Evolutionary conservation across 2,888 invertebrate genomes (phyloP), one percentile per base, ranked within the genome.

Genomic region (Geotrupes spiniger): DNA sequence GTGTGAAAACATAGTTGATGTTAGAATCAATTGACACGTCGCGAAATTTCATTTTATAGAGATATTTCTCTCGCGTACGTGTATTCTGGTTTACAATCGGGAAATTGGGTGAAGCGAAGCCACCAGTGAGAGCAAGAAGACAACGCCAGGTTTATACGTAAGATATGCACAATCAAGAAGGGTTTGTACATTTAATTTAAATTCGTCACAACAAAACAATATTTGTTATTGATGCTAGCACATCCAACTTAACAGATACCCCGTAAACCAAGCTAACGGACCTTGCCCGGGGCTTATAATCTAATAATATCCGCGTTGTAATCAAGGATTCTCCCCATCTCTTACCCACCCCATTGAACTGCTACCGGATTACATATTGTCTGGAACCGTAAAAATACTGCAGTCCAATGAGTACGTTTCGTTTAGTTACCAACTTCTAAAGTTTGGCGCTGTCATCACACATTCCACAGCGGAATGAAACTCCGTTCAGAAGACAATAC

Each of bases 301-400:
- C 65, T 65, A 66, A 67, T 67, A 67, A 67, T 65, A 62, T 63
- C 64, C 62, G 60, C 61, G 59, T 61, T 63, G 66, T 67, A 65
- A 67, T 67, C 66, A 67, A 64, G 63, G 59, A 63, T 57, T 64
- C 60, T 53, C 56, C 55, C 58, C 53, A 54, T 49, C 60, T 54
- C 56, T 52, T 51, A 52, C 55, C 52, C 53, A 39, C 53, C 21
- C 41, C 56, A 49, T 56, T 52, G 52, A 52, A 52, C 53, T 52
- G 51, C 61, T 57, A 49, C 55, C 53, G 58, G 57, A 58, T 59
- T 61, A 61, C 59, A 61, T 60, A 62, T 60, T 61, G 59, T 58
- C 61, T 56, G 52, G 52, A 56, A 52, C 54, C 56, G 58, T 59
- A 62, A 61, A 63, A 63, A 61, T 60, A 59, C 55, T 59, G 58